These are phyloP conservation scores for Diaphora mendica DNA, from an alignment of 2,888 invertebrate genomes.

Conservation along the genomic window DNA sequence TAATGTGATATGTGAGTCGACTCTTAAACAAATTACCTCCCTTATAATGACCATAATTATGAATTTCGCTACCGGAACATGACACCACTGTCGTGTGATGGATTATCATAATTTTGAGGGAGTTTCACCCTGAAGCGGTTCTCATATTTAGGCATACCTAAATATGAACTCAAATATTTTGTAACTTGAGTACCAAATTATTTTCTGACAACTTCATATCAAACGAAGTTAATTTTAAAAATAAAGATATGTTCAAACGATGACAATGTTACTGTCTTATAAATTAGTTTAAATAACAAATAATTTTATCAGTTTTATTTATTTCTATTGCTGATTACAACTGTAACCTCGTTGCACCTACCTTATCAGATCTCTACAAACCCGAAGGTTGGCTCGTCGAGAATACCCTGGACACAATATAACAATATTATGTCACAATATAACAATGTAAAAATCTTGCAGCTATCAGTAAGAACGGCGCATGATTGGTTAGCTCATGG, in stretches of 20 bases:
- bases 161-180: neutral
- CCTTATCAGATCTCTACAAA: too few relatives aligned
- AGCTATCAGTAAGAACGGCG: too few relatives aligned
- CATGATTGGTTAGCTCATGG: too few relatives aligned
- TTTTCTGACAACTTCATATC: neutral
- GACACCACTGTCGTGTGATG: conserved; percentile 7
- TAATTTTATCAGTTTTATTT: too few relatives aligned
- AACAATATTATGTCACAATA: too few relatives aligned
- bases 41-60: conserved; percentile 38
- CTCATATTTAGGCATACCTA: neutral
- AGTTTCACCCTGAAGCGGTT: conserved; percentile 7
- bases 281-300: neutral
- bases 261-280: neutral
- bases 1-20: conserved; percentile 81
- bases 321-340: too few relatives aligned
- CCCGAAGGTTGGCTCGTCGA: too few relatives aligned
- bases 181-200: neutral
- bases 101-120: conserved; percentile 13
- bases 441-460: too few relatives aligned
- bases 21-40: conserved; percentile 39
- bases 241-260: neutral
- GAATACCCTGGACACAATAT: too few relatives aligned
- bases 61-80: conserved; percentile 23
- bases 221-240: neutral
- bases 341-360: too few relatives aligned